A percentile compares a stretch with the other conserved stretches of the same genome.
These are phyloP conservation scores for Antheraea pernyi DNA, from an alignment of 1,140 invertebrate genomes.

Conservation along the genomic window DNA sequence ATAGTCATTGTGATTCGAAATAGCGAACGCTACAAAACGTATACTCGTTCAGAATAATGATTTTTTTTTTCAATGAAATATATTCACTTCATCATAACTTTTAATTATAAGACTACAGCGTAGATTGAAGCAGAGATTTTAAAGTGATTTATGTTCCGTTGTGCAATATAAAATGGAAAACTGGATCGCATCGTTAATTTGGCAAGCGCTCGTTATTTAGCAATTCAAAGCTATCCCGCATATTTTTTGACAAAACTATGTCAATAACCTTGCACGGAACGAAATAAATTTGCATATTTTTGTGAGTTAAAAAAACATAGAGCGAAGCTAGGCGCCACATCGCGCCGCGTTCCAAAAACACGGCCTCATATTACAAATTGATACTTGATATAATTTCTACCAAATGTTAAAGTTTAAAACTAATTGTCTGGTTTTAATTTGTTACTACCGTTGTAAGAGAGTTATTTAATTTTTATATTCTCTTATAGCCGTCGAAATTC, in stretches of 20 bases:
- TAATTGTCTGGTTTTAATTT: too few relatives aligned
- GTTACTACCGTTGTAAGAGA: background rate
- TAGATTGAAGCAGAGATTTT: slow-evolving; percentile 18
- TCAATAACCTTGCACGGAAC: slow-evolving; percentile 65
- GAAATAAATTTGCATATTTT: slow-evolving; percentile 62
- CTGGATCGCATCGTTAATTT: slow-evolving; percentile 56
- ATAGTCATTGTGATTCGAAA: slow-evolving; percentile 35
- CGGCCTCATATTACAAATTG: slow-evolving; percentile 22
- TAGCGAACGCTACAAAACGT: slow-evolving; percentile 30
- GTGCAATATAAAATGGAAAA: slow-evolving; percentile 45
- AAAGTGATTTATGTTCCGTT: slow-evolving; percentile 43
- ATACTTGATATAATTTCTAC: background rate
- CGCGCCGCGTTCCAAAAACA: slow-evolving; percentile 1
- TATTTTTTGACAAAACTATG: slow-evolving; percentile 54
- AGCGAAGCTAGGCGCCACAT: background rate
- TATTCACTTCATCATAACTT: slow-evolving; percentile 24
- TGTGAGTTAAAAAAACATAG: slow-evolving; percentile 40
- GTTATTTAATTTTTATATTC: slow-evolving; percentile 10
- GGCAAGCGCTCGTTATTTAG: slow-evolving; percentile 53
- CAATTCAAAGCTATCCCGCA: slow-evolving; percentile 55
- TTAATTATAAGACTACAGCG: slow-evolving; percentile 17
- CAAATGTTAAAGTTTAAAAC: background rate
- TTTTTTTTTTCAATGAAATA: slow-evolving; percentile 17
- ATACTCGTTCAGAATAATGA: slow-evolving; percentile 31
- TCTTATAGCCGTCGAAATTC: background rate